Evolutionary conservation across 2,888 invertebrate species (phyloP).

Genomic region (Mimumesa dahlbomi): DNA sequence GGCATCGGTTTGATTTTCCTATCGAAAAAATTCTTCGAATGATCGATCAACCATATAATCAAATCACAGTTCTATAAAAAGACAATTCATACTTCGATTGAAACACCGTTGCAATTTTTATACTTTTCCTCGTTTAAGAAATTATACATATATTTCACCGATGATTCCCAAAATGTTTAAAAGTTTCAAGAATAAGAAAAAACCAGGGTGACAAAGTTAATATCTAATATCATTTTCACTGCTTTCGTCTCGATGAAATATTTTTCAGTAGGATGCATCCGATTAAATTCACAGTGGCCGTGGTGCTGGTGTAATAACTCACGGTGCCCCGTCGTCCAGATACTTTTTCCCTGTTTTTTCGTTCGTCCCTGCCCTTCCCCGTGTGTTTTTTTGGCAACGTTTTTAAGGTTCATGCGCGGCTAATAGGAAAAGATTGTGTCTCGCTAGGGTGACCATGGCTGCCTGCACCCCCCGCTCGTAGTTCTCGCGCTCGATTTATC

Average conservation of each 20-base stretch:
- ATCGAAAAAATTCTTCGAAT: no score
- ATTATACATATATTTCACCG: no score
- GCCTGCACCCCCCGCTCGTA: slow-evolving; percentile 40
- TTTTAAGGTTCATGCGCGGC: slow-evolving; percentile 59
- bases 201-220: slow-evolving; percentile 33
- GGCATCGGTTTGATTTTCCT: no score
- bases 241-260: slow-evolving; percentile 29
- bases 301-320: slow-evolving; percentile 48
- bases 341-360: slow-evolving; percentile 20
- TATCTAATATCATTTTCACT: not conserved
- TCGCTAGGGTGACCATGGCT: slow-evolving; percentile 54
- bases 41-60: no score
- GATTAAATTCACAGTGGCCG: slow-evolving; percentile 58
- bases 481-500: slow-evolving; percentile 72
- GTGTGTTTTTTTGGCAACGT: slow-evolving; percentile 56
- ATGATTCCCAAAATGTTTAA: no score
- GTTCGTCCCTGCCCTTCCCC: slow-evolving; percentile 1
- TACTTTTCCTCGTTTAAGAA: no score
- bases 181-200: no score
- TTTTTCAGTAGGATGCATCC: slow-evolving; percentile 38
- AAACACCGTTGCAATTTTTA: no score
- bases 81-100: no score
- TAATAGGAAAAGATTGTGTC: slow-evolving; percentile 67
- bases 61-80: no score
- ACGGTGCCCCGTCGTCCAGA: slow-evolving; percentile 16